Percentiles rank a stretch among this genome's conserved stretches.
phyloP scores from a whole-genome alignment of 2,797 vertebrate species.

The Myotis daubentonii region DNA sequence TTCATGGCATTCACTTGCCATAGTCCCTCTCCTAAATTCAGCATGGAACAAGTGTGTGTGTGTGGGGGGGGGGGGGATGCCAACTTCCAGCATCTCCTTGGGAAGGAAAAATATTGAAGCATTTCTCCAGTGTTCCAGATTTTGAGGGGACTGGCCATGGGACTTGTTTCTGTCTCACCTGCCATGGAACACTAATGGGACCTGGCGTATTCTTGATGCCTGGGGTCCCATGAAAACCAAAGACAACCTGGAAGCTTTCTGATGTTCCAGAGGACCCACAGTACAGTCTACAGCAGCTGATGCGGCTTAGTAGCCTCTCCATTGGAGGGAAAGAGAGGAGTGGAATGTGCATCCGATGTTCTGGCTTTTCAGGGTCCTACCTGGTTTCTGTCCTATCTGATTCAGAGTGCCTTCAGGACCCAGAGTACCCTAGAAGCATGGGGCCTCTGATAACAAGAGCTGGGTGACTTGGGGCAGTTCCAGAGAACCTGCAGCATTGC shows the following conservation, averaged over 20 bases:
- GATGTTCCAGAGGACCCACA: not conserved
- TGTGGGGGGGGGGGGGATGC: too few species aligned
- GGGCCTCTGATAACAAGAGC: not conserved
- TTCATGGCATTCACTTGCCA: not conserved
- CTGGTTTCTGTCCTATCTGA: not conserved
- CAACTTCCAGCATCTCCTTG: not conserved
- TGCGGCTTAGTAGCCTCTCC: not conserved
- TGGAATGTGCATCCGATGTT: not conserved
- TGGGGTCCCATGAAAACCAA: not conserved
- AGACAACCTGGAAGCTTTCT: not conserved
- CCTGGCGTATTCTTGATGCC: not conserved
- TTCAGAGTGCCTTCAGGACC: not conserved
- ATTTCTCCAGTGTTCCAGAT: not conserved
- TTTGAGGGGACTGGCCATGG: not conserved
- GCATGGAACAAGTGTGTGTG: not conserved
- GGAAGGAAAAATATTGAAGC: not conserved
- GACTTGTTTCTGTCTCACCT: not conserved
- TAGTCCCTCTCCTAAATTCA: not conserved
- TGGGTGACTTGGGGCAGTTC: not conserved
- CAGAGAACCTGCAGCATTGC: not conserved
- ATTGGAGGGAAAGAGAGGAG: not conserved
- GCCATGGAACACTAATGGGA: not conserved
- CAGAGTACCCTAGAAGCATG: not conserved
- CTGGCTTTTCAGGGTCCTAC: not conserved
- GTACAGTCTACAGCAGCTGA: not conserved